These are phyloP conservation scores for Hemithea aestivaria DNA, from an alignment of 2,888 invertebrate genomes.

Conservation along the genomic window DNA sequence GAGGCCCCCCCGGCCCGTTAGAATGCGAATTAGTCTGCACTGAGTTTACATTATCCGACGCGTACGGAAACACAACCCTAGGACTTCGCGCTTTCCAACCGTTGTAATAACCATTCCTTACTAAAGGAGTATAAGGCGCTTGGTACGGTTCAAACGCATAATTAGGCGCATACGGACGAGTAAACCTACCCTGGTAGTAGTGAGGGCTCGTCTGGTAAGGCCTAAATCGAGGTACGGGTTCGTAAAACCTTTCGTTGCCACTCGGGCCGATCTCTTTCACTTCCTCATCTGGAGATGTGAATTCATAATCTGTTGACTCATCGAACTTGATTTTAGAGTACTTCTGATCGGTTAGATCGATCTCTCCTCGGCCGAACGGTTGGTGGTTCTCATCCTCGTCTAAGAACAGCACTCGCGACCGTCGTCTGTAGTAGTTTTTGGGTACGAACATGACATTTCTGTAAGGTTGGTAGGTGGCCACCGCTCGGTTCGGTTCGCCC, in stretches of 20 bases:
- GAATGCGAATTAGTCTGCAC: slow-evolving; percentile 71
- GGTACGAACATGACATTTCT: slow-evolving; percentile 65
- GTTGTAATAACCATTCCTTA: slow-evolving; percentile 55
- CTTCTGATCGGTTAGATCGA: slow-evolving; percentile 59
- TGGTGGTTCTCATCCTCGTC: slow-evolving; percentile 64
- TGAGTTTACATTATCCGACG: slow-evolving; percentile 55
- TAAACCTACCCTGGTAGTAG: slow-evolving; percentile 59
- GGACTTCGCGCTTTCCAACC: slow-evolving; percentile 74
- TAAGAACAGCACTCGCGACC: slow-evolving; percentile 52
- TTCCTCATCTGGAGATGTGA: slow-evolving; percentile 56
- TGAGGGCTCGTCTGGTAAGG: slow-evolving; percentile 45
- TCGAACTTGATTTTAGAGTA: slow-evolving; percentile 70
- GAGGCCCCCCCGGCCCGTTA: slow-evolving; percentile 40
- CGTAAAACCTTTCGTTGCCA: slow-evolving; percentile 65
- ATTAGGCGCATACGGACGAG: slow-evolving; percentile 59
- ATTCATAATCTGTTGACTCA: slow-evolving; percentile 68
- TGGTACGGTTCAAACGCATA: slow-evolving; percentile 58
- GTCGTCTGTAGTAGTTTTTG: slow-evolving; percentile 47
- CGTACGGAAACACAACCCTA: slow-evolving; percentile 71
- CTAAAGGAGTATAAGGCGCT: slow-evolving; percentile 44
- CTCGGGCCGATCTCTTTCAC: slow-evolving; percentile 41
- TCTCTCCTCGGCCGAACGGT: slow-evolving; percentile 60
- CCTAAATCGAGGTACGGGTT: slow-evolving; percentile 49
- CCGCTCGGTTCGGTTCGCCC: slow-evolving; percentile 64
- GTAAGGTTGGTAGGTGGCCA: slow-evolving; percentile 57